Evolutionary conservation across 2,888 invertebrate species (phyloP).

Genomic region (Notocelia uddmanniana): DNA sequence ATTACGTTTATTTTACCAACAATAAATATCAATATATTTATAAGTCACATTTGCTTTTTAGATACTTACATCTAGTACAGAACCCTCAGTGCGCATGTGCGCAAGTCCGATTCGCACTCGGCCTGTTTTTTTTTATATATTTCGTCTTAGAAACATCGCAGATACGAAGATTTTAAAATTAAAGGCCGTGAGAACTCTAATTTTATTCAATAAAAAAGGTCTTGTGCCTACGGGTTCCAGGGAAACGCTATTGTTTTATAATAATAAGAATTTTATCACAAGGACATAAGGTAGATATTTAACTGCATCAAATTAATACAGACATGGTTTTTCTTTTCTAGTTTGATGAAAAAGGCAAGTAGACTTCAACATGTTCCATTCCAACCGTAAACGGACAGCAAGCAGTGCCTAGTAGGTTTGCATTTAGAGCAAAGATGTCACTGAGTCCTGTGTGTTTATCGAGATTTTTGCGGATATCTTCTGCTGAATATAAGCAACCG

Average conservation of each 20-base stretch:
- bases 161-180: conserved; percentile 13
- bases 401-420: too few relatives aligned
- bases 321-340: background rate
- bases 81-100: too few relatives aligned
- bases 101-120: too few relatives aligned
- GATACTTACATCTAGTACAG: too few relatives aligned
- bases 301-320: background rate
- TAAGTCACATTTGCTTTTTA: too few relatives aligned
- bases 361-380: background rate
- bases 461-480: too few relatives aligned
- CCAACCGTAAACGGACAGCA: background rate
- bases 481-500: too few relatives aligned
- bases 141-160: background rate
- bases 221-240: background rate
- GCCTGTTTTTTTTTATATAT: background rate
- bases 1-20: too few relatives aligned
- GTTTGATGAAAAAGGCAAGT: background rate
- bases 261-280: background rate
- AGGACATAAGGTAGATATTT: background rate
- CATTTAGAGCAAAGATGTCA: too few relatives aligned
- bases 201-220: conserved; percentile 2
- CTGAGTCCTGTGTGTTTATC: too few relatives aligned
- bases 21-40: too few relatives aligned
- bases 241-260: background rate
- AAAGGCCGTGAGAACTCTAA: conserved; percentile 15